phyloP scores from a whole-genome alignment of 2,797 vertebrate genomes.

The Gymnocypris eckloni region DNA sequence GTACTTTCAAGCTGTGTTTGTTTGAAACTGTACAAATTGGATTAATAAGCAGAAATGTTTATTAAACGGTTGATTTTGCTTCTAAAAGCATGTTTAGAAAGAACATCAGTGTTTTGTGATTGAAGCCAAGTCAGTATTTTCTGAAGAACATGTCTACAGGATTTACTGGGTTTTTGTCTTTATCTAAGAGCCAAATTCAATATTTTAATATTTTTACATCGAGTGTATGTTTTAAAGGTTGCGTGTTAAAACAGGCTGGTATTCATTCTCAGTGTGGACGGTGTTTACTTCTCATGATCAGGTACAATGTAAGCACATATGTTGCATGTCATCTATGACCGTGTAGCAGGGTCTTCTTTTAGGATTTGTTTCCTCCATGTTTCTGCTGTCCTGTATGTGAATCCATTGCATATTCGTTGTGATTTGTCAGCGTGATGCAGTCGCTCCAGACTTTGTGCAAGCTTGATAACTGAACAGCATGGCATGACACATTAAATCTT shows the following conservation, averaged over 20 bases:
- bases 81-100: constrained; percentile 2
- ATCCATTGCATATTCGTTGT: neutral
- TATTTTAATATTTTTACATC: too few species aligned
- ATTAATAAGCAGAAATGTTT: neutral
- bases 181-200: neutral
- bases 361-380: neutral
- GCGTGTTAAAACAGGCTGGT: neutral
- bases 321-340: neutral
- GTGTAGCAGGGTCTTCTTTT: neutral
- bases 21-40: neutral
- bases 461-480: constrained; percentile 1
- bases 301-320: neutral
- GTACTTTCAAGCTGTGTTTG: neutral
- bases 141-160: neutral
- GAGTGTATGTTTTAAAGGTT: neutral
- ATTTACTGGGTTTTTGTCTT: neutral
- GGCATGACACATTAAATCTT: neutral
- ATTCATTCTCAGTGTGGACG: neutral
- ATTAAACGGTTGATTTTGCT: neutral
- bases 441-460: neutral
- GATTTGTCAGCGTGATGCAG: neutral
- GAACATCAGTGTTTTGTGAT: neutral
- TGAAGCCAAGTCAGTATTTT: neutral
- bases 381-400: neutral
- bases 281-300: neutral